These are phyloP conservation scores for Aleiodes testaceus DNA, from an alignment of 2,888 invertebrate genomes.

Conservation along the genomic window DNA sequence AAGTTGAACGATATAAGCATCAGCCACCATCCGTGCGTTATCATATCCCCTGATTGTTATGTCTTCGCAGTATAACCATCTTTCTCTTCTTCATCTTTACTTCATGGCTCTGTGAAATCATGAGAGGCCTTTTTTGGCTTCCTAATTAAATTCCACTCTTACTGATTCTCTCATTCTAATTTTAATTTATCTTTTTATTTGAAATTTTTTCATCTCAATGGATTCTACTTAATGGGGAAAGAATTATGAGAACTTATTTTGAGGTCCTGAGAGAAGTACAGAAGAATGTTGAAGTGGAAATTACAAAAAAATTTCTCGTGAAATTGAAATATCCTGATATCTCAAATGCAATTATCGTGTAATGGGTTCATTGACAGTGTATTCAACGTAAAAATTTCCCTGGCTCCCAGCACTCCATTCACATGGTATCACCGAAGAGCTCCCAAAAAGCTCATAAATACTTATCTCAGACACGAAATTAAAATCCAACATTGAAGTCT, in stretches of 20 bases:
- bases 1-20: slow-evolving; percentile 59
- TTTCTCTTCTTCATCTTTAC: slow-evolving; percentile 51
- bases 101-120: slow-evolving; percentile 67
- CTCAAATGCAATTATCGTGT: background rate
- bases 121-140: slow-evolving; percentile 59
- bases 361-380: slow-evolving; percentile 10
- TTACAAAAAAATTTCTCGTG: no score
- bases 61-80: slow-evolving; percentile 56
- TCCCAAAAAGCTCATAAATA: slow-evolving; percentile 27
- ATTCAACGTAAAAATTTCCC: background rate
- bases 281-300: background rate
- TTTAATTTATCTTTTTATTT: slow-evolving; percentile 37
- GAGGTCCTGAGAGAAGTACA: slow-evolving; percentile 48
- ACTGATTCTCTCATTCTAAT: slow-evolving; percentile 51
- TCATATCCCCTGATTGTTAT: slow-evolving; percentile 71
- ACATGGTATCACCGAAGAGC: slow-evolving; percentile 7
- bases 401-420: background rate
- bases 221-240: slow-evolving; percentile 57
- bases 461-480: slow-evolving; percentile 31
- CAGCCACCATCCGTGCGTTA: slow-evolving; percentile 65
- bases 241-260: slow-evolving; percentile 68
- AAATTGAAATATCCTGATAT: no score
- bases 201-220: slow-evolving; percentile 49
- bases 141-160: slow-evolving; percentile 71
- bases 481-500: slow-evolving; percentile 33